Conservation (phyloP, 2,888 invertebrate species). For the Amiota mariae region DNA sequence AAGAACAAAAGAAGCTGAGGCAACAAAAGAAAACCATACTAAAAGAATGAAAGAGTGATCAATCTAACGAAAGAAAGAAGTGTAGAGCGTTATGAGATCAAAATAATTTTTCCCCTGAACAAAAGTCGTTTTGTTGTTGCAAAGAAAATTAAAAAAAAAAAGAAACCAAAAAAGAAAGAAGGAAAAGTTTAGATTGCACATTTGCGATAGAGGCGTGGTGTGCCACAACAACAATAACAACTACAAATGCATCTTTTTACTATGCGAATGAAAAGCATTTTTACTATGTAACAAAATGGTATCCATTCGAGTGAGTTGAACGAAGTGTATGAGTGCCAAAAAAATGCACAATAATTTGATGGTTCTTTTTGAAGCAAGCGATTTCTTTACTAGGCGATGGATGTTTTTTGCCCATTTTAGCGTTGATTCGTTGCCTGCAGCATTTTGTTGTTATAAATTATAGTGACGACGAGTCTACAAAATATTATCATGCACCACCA, state of each 20-base stretch:
- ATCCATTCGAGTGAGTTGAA: no score
- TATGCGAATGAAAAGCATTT: conserved; percentile 18
- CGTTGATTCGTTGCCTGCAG: conserved; percentile 59
- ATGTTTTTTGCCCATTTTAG: no score
- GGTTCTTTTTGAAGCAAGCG: neutral
- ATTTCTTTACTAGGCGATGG: conserved; percentile 23
- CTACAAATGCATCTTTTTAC: conserved; percentile 17
- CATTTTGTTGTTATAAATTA: conserved; percentile 61
- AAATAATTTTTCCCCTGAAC: no score
- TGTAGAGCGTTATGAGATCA: neutral
- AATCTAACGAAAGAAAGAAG: neutral
- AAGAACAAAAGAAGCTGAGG: neutral
- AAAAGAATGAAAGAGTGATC: conserved; percentile 1
- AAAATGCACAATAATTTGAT: conserved; percentile 22
- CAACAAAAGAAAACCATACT: neutral
- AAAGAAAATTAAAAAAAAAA: no score
- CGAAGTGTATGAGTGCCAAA: neutral
- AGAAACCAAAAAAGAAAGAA: conserved; percentile 33
- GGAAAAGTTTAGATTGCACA: conserved; percentile 70
- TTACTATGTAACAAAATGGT: conserved; percentile 1
- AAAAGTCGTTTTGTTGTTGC: no score
- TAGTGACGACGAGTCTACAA: conserved; percentile 64
- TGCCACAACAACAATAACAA: conserved; percentile 52
- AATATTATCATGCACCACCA: conserved; percentile 41
- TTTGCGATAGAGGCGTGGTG: conserved; percentile 72